Percentiles rank a stretch among this genome's conserved stretches.
These are phyloP conservation scores for Crioceris asparagi DNA, from an alignment of 2,888 invertebrate species.

Conservation along the genomic window DNA sequence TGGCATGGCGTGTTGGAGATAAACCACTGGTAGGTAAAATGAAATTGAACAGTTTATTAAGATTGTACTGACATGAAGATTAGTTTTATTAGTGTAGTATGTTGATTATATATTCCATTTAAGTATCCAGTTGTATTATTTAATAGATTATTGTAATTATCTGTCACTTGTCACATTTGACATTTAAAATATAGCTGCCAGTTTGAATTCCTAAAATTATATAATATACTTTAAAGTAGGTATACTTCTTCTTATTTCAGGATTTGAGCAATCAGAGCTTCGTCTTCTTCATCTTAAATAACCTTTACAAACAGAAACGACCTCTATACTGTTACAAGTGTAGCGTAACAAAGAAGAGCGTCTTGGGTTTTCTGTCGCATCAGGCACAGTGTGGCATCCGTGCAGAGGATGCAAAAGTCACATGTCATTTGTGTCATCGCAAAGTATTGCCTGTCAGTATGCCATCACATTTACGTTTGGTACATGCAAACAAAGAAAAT, in stretches of 20 bases:
- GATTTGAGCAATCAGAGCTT: constrained; percentile 42
- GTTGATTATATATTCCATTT: too few species aligned
- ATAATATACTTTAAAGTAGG: not conserved
- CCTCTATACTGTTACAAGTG: constrained; percentile 46
- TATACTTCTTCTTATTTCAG: constrained; percentile 29
- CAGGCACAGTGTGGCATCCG: constrained; percentile 48
- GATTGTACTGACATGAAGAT: too few species aligned
- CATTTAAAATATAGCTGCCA: too few species aligned
- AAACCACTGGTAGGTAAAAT: constrained; percentile 39
- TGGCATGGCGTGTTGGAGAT: constrained; percentile 47
- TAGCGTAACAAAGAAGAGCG: constrained; percentile 40
- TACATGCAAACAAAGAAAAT: constrained; percentile 8
- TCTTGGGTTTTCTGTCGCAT: constrained; percentile 51
- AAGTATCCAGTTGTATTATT: too few species aligned
- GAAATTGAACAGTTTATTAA: not conserved
- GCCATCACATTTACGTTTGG: constrained; percentile 43
- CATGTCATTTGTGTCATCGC: constrained; percentile 46
- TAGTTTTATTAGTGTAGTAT: too few species aligned
- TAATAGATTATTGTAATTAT: too few species aligned
- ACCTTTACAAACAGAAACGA: constrained; percentile 36
- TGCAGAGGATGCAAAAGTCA: constrained; percentile 41
- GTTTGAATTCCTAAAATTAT: not conserved
- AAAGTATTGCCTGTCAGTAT: constrained; percentile 47
- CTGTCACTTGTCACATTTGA: too few species aligned
- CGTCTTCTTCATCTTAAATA: constrained; percentile 39